Evolutionary conservation across 2,113 vertebrate species (phyloP).

Genomic region (Garra rufa): DNA sequence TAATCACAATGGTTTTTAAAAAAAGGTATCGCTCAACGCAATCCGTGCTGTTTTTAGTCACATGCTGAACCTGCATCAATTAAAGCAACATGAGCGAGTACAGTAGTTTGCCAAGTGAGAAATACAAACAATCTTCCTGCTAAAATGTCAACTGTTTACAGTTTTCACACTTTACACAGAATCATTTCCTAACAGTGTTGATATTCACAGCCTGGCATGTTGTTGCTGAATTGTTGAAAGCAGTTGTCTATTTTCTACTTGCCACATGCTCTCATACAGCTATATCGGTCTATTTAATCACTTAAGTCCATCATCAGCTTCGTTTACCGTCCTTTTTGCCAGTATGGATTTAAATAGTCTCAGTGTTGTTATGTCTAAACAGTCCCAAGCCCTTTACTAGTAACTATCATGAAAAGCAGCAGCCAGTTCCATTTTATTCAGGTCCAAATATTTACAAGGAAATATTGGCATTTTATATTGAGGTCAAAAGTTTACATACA

Average conservation of each 20-base stretch:
- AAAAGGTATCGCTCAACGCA: not conserved
- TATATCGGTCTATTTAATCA: conserved; percentile 26
- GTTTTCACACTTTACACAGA: not conserved
- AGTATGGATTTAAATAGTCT: not conserved
- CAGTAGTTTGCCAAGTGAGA: not conserved
- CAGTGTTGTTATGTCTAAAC: conserved; percentile 12
- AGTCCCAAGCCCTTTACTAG: not conserved
- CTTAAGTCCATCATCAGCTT: conserved; percentile 1
- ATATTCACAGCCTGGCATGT: not conserved
- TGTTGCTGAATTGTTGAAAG: conserved; percentile 24
- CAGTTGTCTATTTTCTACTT: conserved; percentile 18
- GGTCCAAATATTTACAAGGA: not conserved
- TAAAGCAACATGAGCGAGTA: not conserved
- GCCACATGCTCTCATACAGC: not conserved
- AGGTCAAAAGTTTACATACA: too few relatives aligned
- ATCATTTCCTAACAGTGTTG: not conserved
- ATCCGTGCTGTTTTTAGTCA: not conserved
- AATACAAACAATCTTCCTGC: not conserved
- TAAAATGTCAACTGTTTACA: not conserved
- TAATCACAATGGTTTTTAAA: not conserved
- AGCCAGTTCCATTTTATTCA: too few relatives aligned
- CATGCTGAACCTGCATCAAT: not conserved
- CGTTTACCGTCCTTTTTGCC: not conserved
- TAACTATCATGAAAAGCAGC: not conserved
- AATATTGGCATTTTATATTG: not conserved